Base-by-base conservation (phyloP, 2,888 invertebrate species). In the Conomelus anceps region DNA sequence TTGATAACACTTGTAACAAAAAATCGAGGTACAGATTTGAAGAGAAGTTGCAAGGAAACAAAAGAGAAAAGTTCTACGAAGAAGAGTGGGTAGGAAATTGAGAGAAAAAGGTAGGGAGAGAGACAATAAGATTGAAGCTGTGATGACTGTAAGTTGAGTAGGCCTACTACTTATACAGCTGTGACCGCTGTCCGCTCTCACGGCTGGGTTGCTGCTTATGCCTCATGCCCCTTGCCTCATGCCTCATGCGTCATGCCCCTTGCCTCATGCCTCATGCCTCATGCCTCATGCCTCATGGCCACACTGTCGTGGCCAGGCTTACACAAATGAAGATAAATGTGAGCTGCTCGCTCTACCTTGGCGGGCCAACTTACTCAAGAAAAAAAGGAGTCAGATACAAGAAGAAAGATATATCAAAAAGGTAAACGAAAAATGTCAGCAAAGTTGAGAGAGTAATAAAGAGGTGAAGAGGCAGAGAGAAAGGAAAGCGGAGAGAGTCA, bases 301-400 rank as follows among this genome's bases (percentile, higher is more conserved):
- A n/a, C n/a, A n/a, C 63, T 86, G 86, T 86, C 86, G 86, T 29
- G 86, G 22, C 86, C 86, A 86, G 86, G 26, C 86, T 86, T 86
- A 86, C 29, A 86, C 86, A 86, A 86, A 86, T 86, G 86, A 86
- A 86, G 86, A 86, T 86, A 24, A 86, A 86, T 86, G 86, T 24
- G 23, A 6, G n/a, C n/a, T n/a, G n/a, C 63, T n/a, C n/a, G n/a
- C 63, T 63, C 1, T 6, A 26, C 26, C 26, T 26, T 7, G 26
- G 63, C 63, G 3, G 63, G n/a, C 4, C 63, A 63, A 63, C 63
- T 63, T 7, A 63, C 63, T 63, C 63, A 63, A 63, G 63, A 7
- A 63, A 63, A 63, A 63, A 63, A 63, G 11, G 13, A 34, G 63
- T 1, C n/a, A 13, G 63, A 63, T 63, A 63, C 63, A 63, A 63